Evolutionary conservation across 2,888 invertebrate genomes (phyloP), one percentile per base, ranked within the genome.

Genomic region (Physocephala rufipes): DNA sequence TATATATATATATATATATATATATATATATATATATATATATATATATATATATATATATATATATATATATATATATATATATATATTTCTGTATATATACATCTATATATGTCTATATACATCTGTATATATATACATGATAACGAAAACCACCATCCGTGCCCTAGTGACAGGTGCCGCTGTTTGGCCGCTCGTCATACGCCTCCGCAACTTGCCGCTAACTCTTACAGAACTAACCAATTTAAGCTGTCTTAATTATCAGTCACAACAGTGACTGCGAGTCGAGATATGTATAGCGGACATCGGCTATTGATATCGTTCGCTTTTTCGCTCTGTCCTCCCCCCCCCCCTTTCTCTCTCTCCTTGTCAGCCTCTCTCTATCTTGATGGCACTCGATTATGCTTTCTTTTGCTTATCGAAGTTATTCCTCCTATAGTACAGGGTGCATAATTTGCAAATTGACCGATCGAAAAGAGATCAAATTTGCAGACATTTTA

Each of bases 401-500:
- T n/a, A n/a, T n/a, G n/a, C n/a, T n/a, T n/a, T n/a, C n/a, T n/a
- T n/a, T n/a, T n/a, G n/a, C n/a, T n/a, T n/a, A n/a, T n/a, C n/a
- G n/a, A n/a, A n/a, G n/a, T n/a, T n/a, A n/a, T n/a, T n/a, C n/a
- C n/a, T n/a, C n/a, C n/a, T n/a, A n/a, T n/a, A n/a, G 7, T 61
- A 49, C 16, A 63, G 63, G 63, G 49, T 45, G 67, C 58, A 43
- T 67, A 58, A 67, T 67, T 67, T 68, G 36, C 68, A 68, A 68
- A 62, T 68, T 68, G 68, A 58, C 55, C 58, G 67, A 55, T 58
- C 67, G 67, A 65, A 26, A 65, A 65, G 28, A 26, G 64, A 64
- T 63, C 63, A 47, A 63, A 63, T 58, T 58, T 67, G 67, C 67
- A 68, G 68, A 68, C 68, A 62, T 68, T 68, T 68, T 68, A 68